phyloP scores from a whole-genome alignment of 2,888 invertebrate genomes.

The Lasioglossum villosulum region DNA sequence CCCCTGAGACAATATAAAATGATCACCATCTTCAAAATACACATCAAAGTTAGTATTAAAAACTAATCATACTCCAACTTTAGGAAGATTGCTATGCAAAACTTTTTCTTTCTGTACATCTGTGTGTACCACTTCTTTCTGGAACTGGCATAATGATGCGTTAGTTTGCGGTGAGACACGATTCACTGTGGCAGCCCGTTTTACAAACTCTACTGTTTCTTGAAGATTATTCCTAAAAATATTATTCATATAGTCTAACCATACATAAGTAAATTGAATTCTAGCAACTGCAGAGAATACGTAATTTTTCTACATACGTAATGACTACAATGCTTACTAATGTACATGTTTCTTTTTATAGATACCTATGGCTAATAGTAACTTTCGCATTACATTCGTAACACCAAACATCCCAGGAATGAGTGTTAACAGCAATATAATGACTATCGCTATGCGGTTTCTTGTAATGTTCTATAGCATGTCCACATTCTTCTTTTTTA shows the following conservation, averaged over 20 bases:
- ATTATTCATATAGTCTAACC: neutral
- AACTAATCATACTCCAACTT: slow-evolving; percentile 72
- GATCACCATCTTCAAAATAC: slow-evolving; percentile 6
- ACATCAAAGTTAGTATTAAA: neutral
- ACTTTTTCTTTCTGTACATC: slow-evolving; percentile 64
- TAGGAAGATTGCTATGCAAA: slow-evolving; percentile 68
- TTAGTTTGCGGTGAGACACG: slow-evolving; percentile 64
- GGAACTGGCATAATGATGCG: slow-evolving; percentile 36
- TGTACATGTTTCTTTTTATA: slow-evolving; percentile 3
- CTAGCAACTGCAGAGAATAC: neutral
- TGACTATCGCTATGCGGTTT: slow-evolving; percentile 92
- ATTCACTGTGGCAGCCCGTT: slow-evolving; percentile 85
- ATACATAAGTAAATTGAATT: neutral
- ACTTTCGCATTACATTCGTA: slow-evolving; percentile 91
- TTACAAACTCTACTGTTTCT: slow-evolving; percentile 91
- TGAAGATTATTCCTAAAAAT: slow-evolving; percentile 86
- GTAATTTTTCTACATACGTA: neutral
- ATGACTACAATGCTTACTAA: neutral
- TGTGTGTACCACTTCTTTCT: slow-evolving; percentile 40
- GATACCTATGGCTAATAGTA: slow-evolving; percentile 84
- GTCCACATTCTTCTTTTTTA: slow-evolving; percentile 88
- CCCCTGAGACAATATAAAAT: slow-evolving; percentile 86
- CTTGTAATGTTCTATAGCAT: slow-evolving; percentile 91
- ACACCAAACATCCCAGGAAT: slow-evolving; percentile 91
- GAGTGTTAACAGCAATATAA: slow-evolving; percentile 90